phyloP scores from a whole-genome alignment of 2,113 vertebrate genomes.

The Nycticebus coucang region DNA sequence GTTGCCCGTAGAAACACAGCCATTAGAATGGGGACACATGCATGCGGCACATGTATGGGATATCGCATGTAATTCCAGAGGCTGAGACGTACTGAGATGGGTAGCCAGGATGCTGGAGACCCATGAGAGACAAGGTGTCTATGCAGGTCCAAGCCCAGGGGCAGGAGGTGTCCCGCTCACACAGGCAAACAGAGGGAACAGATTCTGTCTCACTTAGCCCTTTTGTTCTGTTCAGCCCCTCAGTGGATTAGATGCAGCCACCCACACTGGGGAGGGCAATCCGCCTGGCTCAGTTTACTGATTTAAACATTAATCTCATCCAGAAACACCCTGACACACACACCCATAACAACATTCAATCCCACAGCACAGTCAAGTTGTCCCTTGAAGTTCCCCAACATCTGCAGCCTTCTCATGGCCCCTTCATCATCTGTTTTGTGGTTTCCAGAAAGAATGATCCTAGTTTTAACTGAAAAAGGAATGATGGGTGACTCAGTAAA shows the following conservation, averaged over 20 bases:
- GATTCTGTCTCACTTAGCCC: too few relatives aligned
- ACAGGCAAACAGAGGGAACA: accelerated
- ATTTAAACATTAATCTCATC: too few relatives aligned
- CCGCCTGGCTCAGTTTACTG: accelerated
- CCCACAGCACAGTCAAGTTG: accelerated
- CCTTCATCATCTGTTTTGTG: accelerated
- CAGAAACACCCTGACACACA: too few relatives aligned
- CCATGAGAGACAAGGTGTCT: accelerated
- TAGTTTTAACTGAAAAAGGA: neutral
- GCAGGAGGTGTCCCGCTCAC: neutral
- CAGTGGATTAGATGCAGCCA: accelerated
- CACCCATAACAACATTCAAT: accelerated
- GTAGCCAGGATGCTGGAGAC: too few relatives aligned
- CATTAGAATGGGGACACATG: neutral
- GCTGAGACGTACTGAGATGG: too few relatives aligned
- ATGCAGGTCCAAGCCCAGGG: too few relatives aligned
- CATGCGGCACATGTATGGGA: too few relatives aligned
- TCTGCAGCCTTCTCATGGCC: accelerated
- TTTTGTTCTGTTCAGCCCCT: neutral
- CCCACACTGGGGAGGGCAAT: neutral
- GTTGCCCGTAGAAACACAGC: neutral
- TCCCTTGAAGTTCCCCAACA: accelerated
- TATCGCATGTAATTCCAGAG: neutral
- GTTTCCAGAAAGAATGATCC: neutral
- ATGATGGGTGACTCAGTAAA: neutral